Conservation (phyloP, 2,113 vertebrate species). For the Gobius niger region DNA sequence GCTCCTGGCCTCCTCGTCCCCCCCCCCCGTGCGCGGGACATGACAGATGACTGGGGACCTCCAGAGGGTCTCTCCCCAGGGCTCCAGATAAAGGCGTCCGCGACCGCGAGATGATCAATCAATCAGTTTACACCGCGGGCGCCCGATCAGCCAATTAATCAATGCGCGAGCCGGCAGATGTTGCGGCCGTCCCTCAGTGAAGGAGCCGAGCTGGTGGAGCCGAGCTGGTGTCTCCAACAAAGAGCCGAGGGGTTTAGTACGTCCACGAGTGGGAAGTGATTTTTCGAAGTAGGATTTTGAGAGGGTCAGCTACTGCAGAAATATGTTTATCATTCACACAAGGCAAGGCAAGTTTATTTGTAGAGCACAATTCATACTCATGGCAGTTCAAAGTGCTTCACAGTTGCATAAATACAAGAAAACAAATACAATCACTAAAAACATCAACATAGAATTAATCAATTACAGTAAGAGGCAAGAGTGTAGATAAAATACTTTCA, state of each 20-base stretch:
- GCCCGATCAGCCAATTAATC: constrained; percentile 76
- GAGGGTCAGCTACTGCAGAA: no score
- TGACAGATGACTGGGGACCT: constrained; percentile 77
- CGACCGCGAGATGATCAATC: constrained; percentile 72
- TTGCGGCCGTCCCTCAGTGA: constrained; percentile 56
- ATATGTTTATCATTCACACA: no score
- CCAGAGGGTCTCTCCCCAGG: constrained; percentile 69
- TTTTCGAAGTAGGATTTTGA: no score
- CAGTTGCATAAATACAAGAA: no score
- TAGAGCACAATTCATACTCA: no score
- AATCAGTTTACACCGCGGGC: constrained; percentile 72
- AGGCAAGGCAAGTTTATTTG: no score
- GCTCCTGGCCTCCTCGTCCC: constrained; percentile 55
- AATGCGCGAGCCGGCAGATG: constrained; percentile 69
- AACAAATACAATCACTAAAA: no score
- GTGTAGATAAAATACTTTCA: no score
- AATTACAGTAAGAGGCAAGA: no score
- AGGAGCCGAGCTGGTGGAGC: constrained; percentile 49
- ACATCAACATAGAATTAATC: no score
- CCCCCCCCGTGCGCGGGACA: constrained; percentile 54
- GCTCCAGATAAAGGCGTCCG: constrained; percentile 71
- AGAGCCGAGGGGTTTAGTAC: constrained; percentile 48
- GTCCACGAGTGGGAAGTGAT: constrained; percentile 36
- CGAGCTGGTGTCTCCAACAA: constrained; percentile 50
- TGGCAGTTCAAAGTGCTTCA: no score